Evolutionary conservation across 2,797 vertebrate species (phyloP), one percentile per base, ranked within the genome.

Genomic region (Anguilla anguilla): DNA sequence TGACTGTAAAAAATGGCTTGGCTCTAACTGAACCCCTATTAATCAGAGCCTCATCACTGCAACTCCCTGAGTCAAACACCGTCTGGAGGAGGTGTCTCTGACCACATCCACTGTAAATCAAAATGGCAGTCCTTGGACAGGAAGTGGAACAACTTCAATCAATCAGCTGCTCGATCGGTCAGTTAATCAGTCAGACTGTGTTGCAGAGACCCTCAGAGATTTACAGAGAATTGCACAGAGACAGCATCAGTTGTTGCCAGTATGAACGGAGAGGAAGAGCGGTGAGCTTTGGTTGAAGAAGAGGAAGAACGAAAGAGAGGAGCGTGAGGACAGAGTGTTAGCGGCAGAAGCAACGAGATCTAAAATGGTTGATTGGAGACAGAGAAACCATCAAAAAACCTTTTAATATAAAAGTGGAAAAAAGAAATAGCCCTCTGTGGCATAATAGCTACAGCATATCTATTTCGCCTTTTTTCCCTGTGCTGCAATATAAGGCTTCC

Each of bases 231-330:
- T 81, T 43, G 31, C 43, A 46, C 15, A 25, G 39, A 81, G 5
- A 22, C 55, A 57, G 55, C n/a, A 9, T 67, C 22, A 67, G 64
- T n/a, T 67, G 25, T 67, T 5, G 22, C 61, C 4, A 22, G 61
- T 22, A n/a, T 67, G 6, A 67, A 67, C 25, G 10, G 64, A 87
- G 82, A 88, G 90, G 88, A 91, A 84, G 85, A 25, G 39, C 61
- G 86, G 86, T 84, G 61, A 90, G 11, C 0, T 74, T 74, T 74
- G 69, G 87, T 4, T 88, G 88, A 89, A 85, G 51, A 69, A 86
- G 28, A 10, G n/a, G 13, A 5, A 49, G 51, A n/a, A 25, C 6
- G n/a, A 7, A 53, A 19, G 3, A 86, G 10, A 89, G 88, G 88
- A 85, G 49, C 64, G 51, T 53, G 9, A 86, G 13, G 19, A 39